Evolutionary conservation across 2,888 invertebrate genomes (phyloP).

Genomic region (Monopis laevigella): DNA sequence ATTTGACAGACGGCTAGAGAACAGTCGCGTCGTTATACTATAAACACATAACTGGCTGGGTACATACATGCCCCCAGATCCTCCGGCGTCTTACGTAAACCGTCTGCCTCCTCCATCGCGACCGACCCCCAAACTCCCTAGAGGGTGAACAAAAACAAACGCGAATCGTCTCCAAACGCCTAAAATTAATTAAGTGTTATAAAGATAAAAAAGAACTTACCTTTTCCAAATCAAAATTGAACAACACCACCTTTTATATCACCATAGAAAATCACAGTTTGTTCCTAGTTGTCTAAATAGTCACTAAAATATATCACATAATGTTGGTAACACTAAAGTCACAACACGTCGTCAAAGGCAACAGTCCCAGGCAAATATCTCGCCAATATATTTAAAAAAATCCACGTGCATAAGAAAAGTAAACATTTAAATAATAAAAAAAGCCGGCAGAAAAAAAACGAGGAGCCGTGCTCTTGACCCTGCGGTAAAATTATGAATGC

Average conservation of each 20-base stretch:
- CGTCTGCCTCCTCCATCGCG: conserved; percentile 26
- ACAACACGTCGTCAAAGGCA: conserved; percentile 65
- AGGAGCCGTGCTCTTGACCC: conserved; percentile 60
- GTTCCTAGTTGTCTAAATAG: conserved; percentile 47
- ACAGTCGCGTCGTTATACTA: conserved; percentile 7
- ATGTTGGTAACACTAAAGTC: conserved; percentile 61
- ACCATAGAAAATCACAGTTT: conserved; percentile 65
- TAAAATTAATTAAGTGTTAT: conserved; percentile 27
- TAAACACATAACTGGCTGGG: background rate
- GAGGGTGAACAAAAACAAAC: conserved; percentile 21
- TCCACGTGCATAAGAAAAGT: conserved; percentile 51
- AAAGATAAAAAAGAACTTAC: conserved; percentile 32
- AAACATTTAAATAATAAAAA: conserved; percentile 50
- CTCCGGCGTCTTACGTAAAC: conserved; percentile 47
- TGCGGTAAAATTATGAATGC: conserved; percentile 64
- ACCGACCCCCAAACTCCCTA: conserved; percentile 22
- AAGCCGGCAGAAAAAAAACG: conserved; percentile 44
- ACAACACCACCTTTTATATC: conserved; percentile 53
- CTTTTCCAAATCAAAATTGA: conserved; percentile 51
- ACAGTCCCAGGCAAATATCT: conserved; percentile 49
- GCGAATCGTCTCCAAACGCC: conserved; percentile 28
- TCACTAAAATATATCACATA: conserved; percentile 65
- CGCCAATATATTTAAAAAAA: conserved; percentile 56
- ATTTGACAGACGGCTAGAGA: conserved; percentile 43
- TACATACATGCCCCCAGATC: no score